Base-by-base conservation (phyloP, 2,797 vertebrate species). In the Luscinia megarhynchos region DNA sequence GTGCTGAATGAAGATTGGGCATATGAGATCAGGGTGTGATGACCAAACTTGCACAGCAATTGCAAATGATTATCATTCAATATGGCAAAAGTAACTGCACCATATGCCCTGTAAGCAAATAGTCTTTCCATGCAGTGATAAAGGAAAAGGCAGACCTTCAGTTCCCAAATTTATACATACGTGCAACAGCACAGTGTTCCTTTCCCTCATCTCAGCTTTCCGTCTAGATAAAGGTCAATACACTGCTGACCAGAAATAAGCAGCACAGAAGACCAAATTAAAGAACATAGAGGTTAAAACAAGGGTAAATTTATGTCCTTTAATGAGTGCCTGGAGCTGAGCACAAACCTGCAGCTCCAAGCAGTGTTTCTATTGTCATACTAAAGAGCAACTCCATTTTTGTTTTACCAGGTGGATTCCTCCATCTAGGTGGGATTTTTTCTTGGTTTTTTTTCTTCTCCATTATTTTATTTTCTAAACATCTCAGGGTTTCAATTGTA, bases 261-360 rank as follows among this genome's bases (percentile, higher is more conserved):
- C 38, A 75, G 77, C 59, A 80, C 40, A 51, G 51, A 74, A 94
- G 61, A 87, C 26, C 21, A 76, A 90, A 51, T 64, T 94, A 89
- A 96, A 83, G 50, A 93, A 92, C 84, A 68, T 1, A 88, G 70
- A 88, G 68, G 81, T 96, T 89, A 92, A 96, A 95, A 90, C 51
- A 77, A 87, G 80, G 41, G 55, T 45, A 88, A 95, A 90, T 75
- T 38, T 79, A 76, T 64, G 38, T 72, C 32, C 89, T 93, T 91
- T 91, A 91, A 94, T 67, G 78, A 93, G 43, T 11, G 24, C 9
- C 30, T 45, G 32, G 41, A 88, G 58, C 64, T 41, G 40, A 76
- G 77, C 36, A 58, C 38, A 85, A 87, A 62, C 43, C 67, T 48
- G 11, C 14, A 74, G 32, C 51, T 93, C 80, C 30, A 51, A 84